Evolutionary conservation across 2,113 vertebrate genomes (phyloP), one percentile per base, ranked within the genome.

Genomic region (Felis chaus): DNA sequence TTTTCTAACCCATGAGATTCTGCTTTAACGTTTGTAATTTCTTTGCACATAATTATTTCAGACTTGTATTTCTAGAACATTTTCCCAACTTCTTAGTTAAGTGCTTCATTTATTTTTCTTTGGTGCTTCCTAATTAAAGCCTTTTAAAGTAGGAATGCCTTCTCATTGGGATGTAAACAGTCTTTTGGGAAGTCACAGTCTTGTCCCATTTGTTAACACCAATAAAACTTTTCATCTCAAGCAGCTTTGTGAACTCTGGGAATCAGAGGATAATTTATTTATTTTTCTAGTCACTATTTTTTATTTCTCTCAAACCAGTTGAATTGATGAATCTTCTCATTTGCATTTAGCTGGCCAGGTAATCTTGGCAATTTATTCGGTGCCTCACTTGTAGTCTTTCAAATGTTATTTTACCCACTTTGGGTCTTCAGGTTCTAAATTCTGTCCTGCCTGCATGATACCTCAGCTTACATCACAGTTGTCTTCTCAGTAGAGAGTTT

Each of bases 71-170:
- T 96, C n/a, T 5, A 57, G 73, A 48, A 29, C 15, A 2, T 79
- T 89, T 95, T 31, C 25, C 53, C 63, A 84, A 78, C 31, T 48
- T 66, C 23, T n/a, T 96, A 74, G 13, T 93, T 78, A 89, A 96
- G n/a, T 73, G 15, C n/a, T 91, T 89, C 57, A 15, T 45, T 78
- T 53, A 16, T 53, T 68, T 89, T 68, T 50, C 31, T 57, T 91
- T 73, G 18, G 73, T 41, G 61, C 25, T 23, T 66, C 25, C 33
- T 87, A 96, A 76, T 50, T 57, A 88, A 61, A 91, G 5, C 65
- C 2, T 63, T 91, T 94, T 57, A 50, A 61, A 53, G 33, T 57
- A 36, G 36, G 5, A 68, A 91, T 39, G 5, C 55, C 25, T 57
- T 27, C 19, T 66, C 25, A n/a, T 27, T 45, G 65, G 16, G 18